A percentile compares a stretch with the other conserved stretches of the same genome.
phyloP scores from a whole-genome alignment of 2,888 invertebrate species.

The Chloroclystis v-ata region DNA sequence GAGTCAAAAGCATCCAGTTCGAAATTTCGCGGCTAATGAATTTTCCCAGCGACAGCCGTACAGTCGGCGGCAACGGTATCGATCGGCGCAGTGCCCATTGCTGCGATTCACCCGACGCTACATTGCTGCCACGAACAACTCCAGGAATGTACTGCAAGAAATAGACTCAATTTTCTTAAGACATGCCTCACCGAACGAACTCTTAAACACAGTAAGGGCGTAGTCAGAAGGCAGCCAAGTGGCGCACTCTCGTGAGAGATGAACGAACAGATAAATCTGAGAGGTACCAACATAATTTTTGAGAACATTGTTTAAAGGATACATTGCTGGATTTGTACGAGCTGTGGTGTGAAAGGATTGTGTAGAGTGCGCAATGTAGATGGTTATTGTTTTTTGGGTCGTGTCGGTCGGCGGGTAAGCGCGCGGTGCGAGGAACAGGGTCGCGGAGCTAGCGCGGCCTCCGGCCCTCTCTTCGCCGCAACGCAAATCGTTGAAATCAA shows the following conservation, averaged over 20 bases:
- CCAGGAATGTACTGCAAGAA: conserved; percentile 58
- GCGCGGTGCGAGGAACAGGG: conserved; percentile 51
- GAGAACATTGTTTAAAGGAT: conserved; percentile 24
- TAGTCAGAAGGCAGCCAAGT: conserved; percentile 67
- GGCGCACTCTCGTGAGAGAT: conserved; percentile 76
- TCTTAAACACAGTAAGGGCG: conserved; percentile 64
- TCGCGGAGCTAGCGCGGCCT: conserved; percentile 67
- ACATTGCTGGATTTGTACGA: conserved; percentile 40
- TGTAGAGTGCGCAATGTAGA: conserved; percentile 16
- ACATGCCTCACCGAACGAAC: conserved; percentile 56
- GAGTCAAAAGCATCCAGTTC: conserved; percentile 33
- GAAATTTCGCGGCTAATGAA: conserved; percentile 61
- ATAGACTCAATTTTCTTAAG: conserved; percentile 45
- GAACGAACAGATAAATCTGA: conserved; percentile 69
- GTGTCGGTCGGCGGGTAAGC: conserved; percentile 4
- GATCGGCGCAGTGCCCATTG: conserved; percentile 65
- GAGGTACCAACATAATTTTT: conserved; percentile 30
- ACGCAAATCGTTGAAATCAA: conserved; percentile 79
- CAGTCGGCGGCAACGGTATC: conserved; percentile 50
- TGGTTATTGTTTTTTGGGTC: background rate
- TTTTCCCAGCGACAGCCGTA: conserved; percentile 45
- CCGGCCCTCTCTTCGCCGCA: conserved; percentile 72
- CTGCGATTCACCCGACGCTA: conserved; percentile 40
- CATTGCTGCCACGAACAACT: conserved; percentile 35
- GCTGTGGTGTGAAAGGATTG: background rate